Evolutionary conservation across 92 coral and sea anemone species (phyloP).

Genomic region (Epizoanthus stellaris): DNA sequence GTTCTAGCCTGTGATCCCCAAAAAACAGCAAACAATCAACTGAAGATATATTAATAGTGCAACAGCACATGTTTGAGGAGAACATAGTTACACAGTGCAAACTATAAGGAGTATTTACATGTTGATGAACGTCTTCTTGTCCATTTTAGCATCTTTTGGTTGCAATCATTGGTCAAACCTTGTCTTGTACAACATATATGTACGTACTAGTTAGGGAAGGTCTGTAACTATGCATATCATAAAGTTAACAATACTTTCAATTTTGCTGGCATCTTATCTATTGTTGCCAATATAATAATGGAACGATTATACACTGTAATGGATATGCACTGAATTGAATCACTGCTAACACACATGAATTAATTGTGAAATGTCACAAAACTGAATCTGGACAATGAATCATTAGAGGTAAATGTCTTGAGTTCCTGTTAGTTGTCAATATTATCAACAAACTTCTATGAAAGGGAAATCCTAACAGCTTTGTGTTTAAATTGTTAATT

Average conservation of each 20-base stretch:
- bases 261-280: neutral
- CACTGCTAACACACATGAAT: neutral
- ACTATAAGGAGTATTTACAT: conserved; percentile 44
- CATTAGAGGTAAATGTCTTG: neutral
- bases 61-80: neutral
- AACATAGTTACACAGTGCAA: neutral
- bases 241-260: neutral
- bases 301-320: neutral
- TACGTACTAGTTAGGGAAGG: neutral
- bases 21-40: neutral
- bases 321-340: neutral
- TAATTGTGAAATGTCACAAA: conserved; percentile 20
- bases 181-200: no score
- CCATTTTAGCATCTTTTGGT: conserved; percentile 63
- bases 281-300: neutral
- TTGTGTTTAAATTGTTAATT: neutral
- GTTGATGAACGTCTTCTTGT: conserved; percentile 44
- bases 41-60: neutral
- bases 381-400: conserved; percentile 13
- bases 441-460: neutral
- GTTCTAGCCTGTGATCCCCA: neutral
- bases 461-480: neutral
- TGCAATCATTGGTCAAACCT: no score
- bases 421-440: neutral
- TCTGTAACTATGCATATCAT: neutral